phyloP scores from a whole-genome alignment of 2,797 vertebrate genomes.

The Amphiprion clarkii region DNA sequence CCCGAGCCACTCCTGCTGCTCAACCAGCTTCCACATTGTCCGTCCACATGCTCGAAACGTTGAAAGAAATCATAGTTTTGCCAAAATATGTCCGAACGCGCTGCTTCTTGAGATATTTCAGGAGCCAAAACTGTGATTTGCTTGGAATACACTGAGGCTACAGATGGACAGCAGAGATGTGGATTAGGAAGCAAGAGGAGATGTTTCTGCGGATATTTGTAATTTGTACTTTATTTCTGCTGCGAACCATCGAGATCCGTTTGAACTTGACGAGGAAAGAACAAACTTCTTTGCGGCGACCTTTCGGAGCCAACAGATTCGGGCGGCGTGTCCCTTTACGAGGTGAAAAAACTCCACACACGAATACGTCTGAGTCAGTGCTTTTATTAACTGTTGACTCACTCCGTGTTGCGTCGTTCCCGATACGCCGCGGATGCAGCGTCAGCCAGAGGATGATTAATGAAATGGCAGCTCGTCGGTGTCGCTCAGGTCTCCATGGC shows the following conservation, averaged over 20 bases:
- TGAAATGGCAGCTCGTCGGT: slow-evolving; percentile 40
- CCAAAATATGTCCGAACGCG: slow-evolving; percentile 6
- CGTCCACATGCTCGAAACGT: slow-evolving; percentile 19
- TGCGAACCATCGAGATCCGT: not conserved
- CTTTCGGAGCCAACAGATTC: not conserved
- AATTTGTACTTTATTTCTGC: not conserved
- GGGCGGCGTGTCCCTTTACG: not conserved
- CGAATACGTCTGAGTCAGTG: not conserved
- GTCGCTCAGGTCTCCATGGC: slow-evolving; percentile 39
- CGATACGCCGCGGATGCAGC: slow-evolving; percentile 4
- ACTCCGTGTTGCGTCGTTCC: not conserved
- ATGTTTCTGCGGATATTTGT: not conserved
- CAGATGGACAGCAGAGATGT: slow-evolving; percentile 30
- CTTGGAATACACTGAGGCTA: slow-evolving; percentile 5
- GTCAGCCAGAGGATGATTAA: slow-evolving; percentile 57
- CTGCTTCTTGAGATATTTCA: slow-evolving; percentile 5
- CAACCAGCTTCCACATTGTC: not conserved
- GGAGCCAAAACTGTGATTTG: slow-evolving; percentile 6
- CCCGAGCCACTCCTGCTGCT: slow-evolving; percentile 7
- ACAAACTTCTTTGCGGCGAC: not conserved
- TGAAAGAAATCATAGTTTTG: slow-evolving; percentile 8
- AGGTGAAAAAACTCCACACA: not conserved
- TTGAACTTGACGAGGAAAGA: not conserved
- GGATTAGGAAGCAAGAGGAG: not conserved
- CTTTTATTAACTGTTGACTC: slow-evolving; percentile 23